Conservation (phyloP, 2,797 vertebrate species). For the Peromyscus nudipes region DNA sequence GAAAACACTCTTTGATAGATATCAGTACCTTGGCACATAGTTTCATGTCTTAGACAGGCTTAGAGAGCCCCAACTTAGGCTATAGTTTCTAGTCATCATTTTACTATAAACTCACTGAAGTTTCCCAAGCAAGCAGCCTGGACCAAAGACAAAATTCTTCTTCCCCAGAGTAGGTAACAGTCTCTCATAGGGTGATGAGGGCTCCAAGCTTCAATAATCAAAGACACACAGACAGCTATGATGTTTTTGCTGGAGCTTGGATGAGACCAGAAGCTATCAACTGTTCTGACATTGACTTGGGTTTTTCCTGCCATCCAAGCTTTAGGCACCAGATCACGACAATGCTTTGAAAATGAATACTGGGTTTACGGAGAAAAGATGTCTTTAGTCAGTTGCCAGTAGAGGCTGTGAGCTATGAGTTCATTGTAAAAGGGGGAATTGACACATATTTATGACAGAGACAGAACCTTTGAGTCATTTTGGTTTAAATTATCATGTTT, state of each 20-base stretch:
- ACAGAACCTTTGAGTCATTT: slow-evolving; percentile 84
- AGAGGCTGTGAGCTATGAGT: slow-evolving; percentile 66
- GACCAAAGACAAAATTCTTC: not conserved
- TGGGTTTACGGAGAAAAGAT: slow-evolving; percentile 72
- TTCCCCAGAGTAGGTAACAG: not conserved
- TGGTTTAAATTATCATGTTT: slow-evolving; percentile 83
- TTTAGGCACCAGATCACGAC: slow-evolving; percentile 67
- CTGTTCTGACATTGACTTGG: slow-evolving; percentile 28
- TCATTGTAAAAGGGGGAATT: slow-evolving; percentile 59
- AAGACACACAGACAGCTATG: not conserved
- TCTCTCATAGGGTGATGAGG: not conserved
- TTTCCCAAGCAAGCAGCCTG: not conserved
- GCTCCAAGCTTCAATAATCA: not conserved
- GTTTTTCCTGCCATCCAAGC: not conserved
- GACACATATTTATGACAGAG: slow-evolving; percentile 74
- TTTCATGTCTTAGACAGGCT: not conserved
- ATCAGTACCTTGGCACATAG: not conserved
- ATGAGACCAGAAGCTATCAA: not conserved
- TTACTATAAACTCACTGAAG: not conserved
- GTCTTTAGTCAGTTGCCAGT: slow-evolving; percentile 61
- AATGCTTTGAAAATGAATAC: slow-evolving; percentile 16
- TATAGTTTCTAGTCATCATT: not conserved
- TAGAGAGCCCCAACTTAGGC: not conserved
- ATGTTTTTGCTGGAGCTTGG: not conserved
- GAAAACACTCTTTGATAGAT: not conserved